Conservation (phyloP, 2,797 vertebrate species). For the Typhlichthys eigenmanni region DNA sequence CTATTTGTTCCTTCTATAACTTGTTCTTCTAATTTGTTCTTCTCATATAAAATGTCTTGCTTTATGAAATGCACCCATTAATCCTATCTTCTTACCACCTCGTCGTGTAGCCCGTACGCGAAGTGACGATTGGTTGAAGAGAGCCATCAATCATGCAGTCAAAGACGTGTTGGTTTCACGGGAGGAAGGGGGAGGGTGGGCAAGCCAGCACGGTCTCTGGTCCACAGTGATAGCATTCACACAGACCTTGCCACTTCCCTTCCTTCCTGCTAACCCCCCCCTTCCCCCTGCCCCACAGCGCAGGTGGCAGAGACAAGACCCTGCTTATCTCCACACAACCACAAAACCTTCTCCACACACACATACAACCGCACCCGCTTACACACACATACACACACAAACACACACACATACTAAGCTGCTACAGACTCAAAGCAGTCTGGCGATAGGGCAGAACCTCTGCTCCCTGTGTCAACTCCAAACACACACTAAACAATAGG, state of each 20-base stretch:
- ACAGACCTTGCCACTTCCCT: constrained; percentile 49
- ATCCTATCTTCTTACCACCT: constrained; percentile 6
- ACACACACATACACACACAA: neutral
- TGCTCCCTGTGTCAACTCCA: no score
- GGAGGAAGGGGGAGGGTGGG: constrained; percentile 62
- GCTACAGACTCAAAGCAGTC: neutral
- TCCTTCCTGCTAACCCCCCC: constrained; percentile 67
- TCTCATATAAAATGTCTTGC: no score
- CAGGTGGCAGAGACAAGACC: constrained; percentile 46
- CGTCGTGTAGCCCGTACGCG: constrained; percentile 10
- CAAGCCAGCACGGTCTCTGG: constrained; percentile 48
- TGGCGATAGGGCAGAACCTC: constrained; percentile 5
- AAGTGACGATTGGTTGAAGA: constrained; percentile 40
- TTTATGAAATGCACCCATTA: neutral
- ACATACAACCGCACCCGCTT: neutral
- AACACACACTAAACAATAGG: no score
- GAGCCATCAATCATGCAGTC: constrained; percentile 57
- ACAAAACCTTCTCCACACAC: constrained; percentile 20
- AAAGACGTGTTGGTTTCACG: constrained; percentile 37
- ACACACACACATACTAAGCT: neutral
- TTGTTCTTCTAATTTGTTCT: no score
- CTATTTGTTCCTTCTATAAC: no score
- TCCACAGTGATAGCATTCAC: constrained; percentile 64
- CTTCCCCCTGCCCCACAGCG: constrained; percentile 23
- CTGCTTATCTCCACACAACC: constrained; percentile 49